Percentiles rank a stretch among this genome's conserved stretches.
These are phyloP conservation scores for Chrysolina americana DNA, from an alignment of 2,888 invertebrate species.

Conservation along the genomic window DNA sequence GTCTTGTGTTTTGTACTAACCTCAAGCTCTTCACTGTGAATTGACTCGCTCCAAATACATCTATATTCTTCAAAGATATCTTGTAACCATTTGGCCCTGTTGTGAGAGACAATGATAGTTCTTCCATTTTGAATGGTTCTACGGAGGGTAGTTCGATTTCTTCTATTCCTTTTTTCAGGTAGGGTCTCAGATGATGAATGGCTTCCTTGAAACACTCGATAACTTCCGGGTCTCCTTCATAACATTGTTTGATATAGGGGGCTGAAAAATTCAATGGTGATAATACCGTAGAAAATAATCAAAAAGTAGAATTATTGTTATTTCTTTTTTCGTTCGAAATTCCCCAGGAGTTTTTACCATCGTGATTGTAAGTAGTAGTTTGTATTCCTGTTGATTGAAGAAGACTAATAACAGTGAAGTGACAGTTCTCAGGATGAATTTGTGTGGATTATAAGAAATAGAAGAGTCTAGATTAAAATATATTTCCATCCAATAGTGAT, in stretches of 20 bases:
- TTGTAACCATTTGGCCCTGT: slow-evolving; percentile 75
- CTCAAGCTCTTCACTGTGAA: slow-evolving; percentile 74
- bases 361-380: no score
- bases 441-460: no score
- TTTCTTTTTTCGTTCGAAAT: no score
- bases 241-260: slow-evolving; percentile 79
- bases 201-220: slow-evolving; percentile 74
- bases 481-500: no score
- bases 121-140: slow-evolving; percentile 78
- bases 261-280: slow-evolving; percentile 67
- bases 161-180: slow-evolving; percentile 75
- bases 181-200: slow-evolving; percentile 75
- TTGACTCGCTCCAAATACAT: slow-evolving; percentile 77
- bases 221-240: slow-evolving; percentile 75
- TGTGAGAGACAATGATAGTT: slow-evolving; percentile 74
- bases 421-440: no score
- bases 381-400: no score
- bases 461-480: no score
- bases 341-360: no score
- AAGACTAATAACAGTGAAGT: no score
- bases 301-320: no score
- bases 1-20: slow-evolving; percentile 69
- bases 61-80: slow-evolving; percentile 74
- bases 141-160: slow-evolving; percentile 79
- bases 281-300: neutral